Base-by-base conservation (phyloP, 2,113 vertebrate species). In the Hippolais icterina region DNA sequence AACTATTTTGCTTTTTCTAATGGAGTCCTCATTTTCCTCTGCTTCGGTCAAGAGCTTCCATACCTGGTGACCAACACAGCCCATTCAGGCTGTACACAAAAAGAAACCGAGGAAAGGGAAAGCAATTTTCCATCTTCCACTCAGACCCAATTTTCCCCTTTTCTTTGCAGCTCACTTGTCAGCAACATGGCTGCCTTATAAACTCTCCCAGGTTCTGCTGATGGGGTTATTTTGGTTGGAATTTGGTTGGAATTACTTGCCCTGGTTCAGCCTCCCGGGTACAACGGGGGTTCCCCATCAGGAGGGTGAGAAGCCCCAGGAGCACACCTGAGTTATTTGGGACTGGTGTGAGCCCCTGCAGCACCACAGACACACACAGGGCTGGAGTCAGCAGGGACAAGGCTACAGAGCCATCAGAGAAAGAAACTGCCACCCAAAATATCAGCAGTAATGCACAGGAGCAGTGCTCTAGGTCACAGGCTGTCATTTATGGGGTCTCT, bases 351-450 rank as follows among this genome's bases (percentile, higher is more conserved):
- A 46, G 8, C 31, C 63, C 27, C 27, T 60, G 14, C 8, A 76
- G 31, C 20, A 57, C 18, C 25, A 47, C 1, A 15, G 52, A 44
- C 1, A 4, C 10, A 33, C 1, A 0, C 46, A 65, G 25, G 1
- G 0, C 41, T 57, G 59, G 31, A 31, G 24, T 25, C 10, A 47
- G 10, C 68, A 77, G 39, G 29, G 39, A 49, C 33, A 54, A 69
- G 28, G n/a, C n/a, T 84, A 46, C 29, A 25, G 61, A 86, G 19
- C 13, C 25, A 7, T 27, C 42, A 82, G 46, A 65, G 50, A 53
- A 56, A 92, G 37, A 72, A 72, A 35, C 1, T 68, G 19, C 22
- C 54, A 65, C 42, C 27, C 8, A 56, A 64, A 84, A 39, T 33
- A 50, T 5, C 42, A 52, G 17, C 5, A 47, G 12, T 56, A 82